phyloP scores from a whole-genome alignment of 2,888 invertebrate genomes.

The Steinernema carpocapsae region DNA sequence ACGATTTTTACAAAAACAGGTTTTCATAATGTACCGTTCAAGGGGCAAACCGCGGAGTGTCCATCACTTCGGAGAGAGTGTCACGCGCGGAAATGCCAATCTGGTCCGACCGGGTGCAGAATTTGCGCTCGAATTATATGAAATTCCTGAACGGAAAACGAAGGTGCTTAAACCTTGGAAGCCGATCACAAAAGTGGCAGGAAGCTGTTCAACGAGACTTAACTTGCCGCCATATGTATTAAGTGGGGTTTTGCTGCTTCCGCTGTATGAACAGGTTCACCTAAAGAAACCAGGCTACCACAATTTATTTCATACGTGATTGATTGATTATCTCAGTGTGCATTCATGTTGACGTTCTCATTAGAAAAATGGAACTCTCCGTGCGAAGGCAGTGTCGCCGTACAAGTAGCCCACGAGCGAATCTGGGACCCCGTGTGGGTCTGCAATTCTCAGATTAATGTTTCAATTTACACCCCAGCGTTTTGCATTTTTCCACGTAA shows the following conservation, averaged over 20 bases:
- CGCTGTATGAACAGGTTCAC: background rate
- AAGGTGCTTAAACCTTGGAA: too few species aligned
- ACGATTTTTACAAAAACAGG: conserved; percentile 1
- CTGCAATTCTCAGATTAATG: background rate
- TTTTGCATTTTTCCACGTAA: conserved; percentile 14
- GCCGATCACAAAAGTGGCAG: too few species aligned
- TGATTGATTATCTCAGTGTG: background rate
- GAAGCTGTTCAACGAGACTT: too few species aligned
- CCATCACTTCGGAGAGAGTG: background rate
- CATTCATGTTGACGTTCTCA: background rate
- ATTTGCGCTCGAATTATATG: too few species aligned
- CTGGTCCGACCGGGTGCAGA: too few species aligned
- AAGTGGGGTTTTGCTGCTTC: too few species aligned
- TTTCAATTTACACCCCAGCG: background rate
- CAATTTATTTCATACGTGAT: conserved; percentile 24
- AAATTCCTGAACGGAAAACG: too few species aligned
- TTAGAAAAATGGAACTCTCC: background rate
- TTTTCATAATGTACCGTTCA: background rate
- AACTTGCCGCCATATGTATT: too few species aligned
- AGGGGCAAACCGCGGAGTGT: background rate
- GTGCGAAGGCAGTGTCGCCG: background rate
- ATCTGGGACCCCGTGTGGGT: background rate
- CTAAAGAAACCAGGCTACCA: background rate
- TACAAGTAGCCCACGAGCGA: background rate
- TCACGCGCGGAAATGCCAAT: too few species aligned